Conservation (phyloP, 2,113 vertebrate species). For the Orycteropus afer region DNA sequence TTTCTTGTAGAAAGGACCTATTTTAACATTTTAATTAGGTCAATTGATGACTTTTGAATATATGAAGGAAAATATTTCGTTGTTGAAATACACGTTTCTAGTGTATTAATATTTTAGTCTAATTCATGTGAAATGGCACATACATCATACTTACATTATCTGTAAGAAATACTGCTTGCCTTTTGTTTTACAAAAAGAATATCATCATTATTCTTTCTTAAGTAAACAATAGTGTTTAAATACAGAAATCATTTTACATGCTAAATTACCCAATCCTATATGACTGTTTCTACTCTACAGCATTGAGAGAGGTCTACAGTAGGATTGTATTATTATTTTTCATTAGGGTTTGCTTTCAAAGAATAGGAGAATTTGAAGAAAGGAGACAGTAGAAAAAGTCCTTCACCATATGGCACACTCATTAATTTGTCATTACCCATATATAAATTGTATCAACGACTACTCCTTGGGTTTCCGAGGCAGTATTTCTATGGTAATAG, state of each 20-base stretch:
- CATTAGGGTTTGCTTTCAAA: not conserved
- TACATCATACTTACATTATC: not conserved
- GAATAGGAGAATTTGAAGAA: not conserved
- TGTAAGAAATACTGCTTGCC: not conserved
- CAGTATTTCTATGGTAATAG: too few species aligned
- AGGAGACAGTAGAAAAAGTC: not conserved
- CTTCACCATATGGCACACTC: not conserved
- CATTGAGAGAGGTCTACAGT: not conserved
- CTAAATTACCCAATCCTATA: not conserved
- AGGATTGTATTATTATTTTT: not conserved
- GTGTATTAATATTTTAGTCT: not conserved
- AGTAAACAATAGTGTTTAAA: not conserved
- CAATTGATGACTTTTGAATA: constrained; percentile 1
- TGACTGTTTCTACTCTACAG: not conserved
- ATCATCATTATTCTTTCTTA: constrained; percentile 3
- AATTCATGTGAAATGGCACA: not conserved
- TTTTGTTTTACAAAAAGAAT: constrained; percentile 17
- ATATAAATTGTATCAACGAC: not conserved
- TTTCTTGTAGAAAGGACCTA: not conserved
- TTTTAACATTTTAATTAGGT: constrained; percentile 6
- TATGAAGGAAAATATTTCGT: not conserved
- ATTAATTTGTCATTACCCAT: not conserved
- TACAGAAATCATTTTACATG: not conserved
- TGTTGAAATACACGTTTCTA: not conserved
- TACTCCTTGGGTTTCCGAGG: too few species aligned